These are phyloP conservation scores for Drosophila atripex DNA, from an alignment of 2,888 invertebrate genomes.

Conservation along the genomic window DNA sequence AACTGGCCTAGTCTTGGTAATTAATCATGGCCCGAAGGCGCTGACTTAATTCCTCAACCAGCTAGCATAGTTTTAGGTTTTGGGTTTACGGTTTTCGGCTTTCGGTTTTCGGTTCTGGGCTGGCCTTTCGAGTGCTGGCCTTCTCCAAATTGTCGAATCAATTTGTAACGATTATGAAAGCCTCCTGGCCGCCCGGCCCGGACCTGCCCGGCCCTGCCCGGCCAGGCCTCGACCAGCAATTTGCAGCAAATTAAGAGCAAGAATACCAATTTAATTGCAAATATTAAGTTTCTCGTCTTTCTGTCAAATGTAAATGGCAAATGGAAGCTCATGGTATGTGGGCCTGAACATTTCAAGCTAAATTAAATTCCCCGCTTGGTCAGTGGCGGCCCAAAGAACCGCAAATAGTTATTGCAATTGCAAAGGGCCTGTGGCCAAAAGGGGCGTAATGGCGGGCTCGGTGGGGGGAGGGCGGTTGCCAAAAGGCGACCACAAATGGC, in stretches of 20 bases:
- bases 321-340: not conserved
- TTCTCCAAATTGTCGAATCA: constrained; percentile 45
- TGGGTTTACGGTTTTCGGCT: constrained; percentile 3
- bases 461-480: constrained; percentile 34
- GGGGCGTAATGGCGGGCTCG: not conserved
- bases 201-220: too few relatives aligned
- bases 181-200: constrained; percentile 30
- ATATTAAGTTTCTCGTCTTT: not conserved
- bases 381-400: constrained; percentile 47
- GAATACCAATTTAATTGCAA: not conserved
- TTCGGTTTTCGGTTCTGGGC: not conserved
- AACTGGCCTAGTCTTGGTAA: constrained; percentile 62
- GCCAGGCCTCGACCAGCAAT: too few relatives aligned
- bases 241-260: constrained; percentile 34
- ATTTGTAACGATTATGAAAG: constrained; percentile 47
- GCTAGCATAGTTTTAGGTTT: constrained; percentile 52
- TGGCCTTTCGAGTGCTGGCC: not conserved
- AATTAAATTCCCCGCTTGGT: constrained; percentile 71
- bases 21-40: constrained; percentile 72
- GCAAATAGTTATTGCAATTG: constrained; percentile 72
- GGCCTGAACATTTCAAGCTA: constrained; percentile 49
- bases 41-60: constrained; percentile 70
- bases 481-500: constrained; percentile 54
- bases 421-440: constrained; percentile 28
- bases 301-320: too few relatives aligned